Percentiles rank a stretch among this genome's conserved stretches.
Evolutionary conservation across 2,797 vertebrate genomes (phyloP).

Genomic region (Enteromius mattozi): DNA sequence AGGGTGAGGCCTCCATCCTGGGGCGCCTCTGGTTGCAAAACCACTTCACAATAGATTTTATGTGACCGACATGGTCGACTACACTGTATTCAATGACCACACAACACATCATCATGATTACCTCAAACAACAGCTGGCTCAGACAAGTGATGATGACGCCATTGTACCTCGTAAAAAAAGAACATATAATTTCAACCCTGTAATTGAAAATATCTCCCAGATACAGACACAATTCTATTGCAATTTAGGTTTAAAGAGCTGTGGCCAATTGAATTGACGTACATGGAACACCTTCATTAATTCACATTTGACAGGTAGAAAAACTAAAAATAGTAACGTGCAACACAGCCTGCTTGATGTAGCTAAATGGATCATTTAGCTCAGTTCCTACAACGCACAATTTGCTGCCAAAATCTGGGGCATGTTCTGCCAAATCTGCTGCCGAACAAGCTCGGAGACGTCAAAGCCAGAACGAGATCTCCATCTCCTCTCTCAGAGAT

Average conservation of each 20-base stretch:
- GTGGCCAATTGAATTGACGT: not conserved
- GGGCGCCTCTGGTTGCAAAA: not conserved
- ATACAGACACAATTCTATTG: not conserved
- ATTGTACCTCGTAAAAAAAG: constrained; percentile 27
- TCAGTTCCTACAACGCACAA: constrained; percentile 28
- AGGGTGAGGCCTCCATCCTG: not conserved
- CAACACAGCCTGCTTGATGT: constrained; percentile 18
- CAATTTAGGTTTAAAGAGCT: not conserved
- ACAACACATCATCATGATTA: constrained; percentile 49
- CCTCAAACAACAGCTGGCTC: constrained; percentile 43
- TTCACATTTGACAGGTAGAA: not conserved
- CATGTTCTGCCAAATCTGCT: constrained; percentile 41
- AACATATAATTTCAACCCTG: not conserved
- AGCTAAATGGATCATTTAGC: constrained; percentile 34
- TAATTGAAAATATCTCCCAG: constrained; percentile 22
- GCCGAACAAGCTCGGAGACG: constrained; percentile 45
- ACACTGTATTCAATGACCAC: constrained; percentile 30
- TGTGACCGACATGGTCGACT: not conserved
- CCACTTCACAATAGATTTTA: not conserved
- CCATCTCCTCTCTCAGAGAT: constrained; percentile 41
- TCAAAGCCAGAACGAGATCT: constrained; percentile 44
- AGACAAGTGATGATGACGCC: constrained; percentile 45
- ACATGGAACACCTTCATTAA: not conserved
- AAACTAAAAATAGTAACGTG: not conserved
- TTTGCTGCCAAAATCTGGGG: constrained; percentile 23